Conservation (phyloP, 2,888 invertebrate genomes). For the Timema podura region DNA sequence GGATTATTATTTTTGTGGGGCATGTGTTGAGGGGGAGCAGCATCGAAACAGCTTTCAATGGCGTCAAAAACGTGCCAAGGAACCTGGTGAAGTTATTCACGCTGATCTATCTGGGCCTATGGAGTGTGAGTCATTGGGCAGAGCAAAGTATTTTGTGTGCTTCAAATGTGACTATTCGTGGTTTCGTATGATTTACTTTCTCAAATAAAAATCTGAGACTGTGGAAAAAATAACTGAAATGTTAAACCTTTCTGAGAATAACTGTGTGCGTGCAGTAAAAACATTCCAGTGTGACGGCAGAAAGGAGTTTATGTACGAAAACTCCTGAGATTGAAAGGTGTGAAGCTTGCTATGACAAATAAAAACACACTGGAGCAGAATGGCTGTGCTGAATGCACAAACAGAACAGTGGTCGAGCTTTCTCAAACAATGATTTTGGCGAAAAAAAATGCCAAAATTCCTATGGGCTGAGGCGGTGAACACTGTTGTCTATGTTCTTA, state of each 20-base stretch:
- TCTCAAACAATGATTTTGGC: neutral
- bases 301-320: neutral
- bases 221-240: neutral
- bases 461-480: too few relatives aligned
- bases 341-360: neutral
- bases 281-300: neutral
- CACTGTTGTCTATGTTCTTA: too few relatives aligned
- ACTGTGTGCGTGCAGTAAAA: neutral
- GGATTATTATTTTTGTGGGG: constrained; percentile 31
- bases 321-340: neutral
- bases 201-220: constrained; percentile 30
- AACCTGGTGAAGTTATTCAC: constrained; percentile 34
- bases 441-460: too few relatives aligned
- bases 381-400: neutral
- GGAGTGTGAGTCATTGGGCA: constrained; percentile 33
- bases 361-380: neutral
- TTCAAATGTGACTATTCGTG: constrained; percentile 37
- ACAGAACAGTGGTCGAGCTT: neutral
- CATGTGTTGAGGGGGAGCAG: constrained; percentile 33
- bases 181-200: constrained; percentile 36
- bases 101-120: constrained; percentile 35
- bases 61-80: constrained; percentile 20
- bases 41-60: constrained; percentile 25
- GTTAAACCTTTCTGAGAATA: neutral
- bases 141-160: constrained; percentile 34